A percentile compares a stretch with the other conserved stretches of the same genome.
Evolutionary conservation across 2,888 invertebrate genomes (phyloP).

Genomic region (Tenthredo livida): DNA sequence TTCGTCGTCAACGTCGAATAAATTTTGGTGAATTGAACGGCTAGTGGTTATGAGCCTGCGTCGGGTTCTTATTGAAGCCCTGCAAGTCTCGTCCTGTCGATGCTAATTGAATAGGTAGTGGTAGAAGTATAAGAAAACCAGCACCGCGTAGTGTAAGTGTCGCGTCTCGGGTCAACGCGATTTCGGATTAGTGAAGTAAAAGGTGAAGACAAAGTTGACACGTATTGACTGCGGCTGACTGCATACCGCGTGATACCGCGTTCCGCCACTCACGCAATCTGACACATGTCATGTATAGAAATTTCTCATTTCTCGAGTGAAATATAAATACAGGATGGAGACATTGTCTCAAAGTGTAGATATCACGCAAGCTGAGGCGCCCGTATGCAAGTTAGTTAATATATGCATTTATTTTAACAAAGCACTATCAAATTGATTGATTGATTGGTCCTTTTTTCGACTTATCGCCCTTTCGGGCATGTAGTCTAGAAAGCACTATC

Average conservation of each 20-base stretch:
- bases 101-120: not conserved
- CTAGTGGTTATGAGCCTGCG: not conserved
- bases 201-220: not conserved
- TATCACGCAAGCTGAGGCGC: slow-evolving; percentile 23
- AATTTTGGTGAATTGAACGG: no score
- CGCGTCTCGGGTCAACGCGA: not conserved
- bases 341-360: slow-evolving; percentile 40
- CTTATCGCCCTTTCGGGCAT: no score
- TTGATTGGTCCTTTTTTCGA: no score
- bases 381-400: slow-evolving; percentile 40
- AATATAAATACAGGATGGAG: slow-evolving; percentile 25
- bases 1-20: no score
- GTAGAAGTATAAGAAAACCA: not conserved
- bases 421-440: not conserved
- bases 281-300: slow-evolving; percentile 21
- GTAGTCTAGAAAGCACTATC: not conserved
- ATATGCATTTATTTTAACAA: not conserved
- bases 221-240: not conserved
- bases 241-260: not conserved
- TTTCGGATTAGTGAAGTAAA: not conserved
- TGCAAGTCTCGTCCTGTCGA: not conserved
- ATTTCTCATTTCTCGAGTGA: not conserved
- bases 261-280: not conserved
- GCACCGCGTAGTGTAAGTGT: not conserved
- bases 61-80: not conserved